phyloP scores from a whole-genome alignment of 2,113 vertebrate species.

The Elachura formosa region DNA sequence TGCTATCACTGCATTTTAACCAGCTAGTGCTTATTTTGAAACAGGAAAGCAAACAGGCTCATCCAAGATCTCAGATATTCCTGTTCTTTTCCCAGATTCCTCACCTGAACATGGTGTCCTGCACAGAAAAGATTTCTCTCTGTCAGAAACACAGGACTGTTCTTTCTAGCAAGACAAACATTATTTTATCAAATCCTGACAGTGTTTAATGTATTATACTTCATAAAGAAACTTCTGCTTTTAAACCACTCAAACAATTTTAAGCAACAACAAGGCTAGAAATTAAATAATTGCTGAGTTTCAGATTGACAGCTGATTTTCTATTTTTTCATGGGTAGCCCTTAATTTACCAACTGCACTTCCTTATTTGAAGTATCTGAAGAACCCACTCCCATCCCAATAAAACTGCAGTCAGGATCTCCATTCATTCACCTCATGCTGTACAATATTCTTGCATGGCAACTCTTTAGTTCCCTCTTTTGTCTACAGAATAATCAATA shows the following conservation, averaged over 20 bases:
- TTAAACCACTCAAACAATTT: not conserved
- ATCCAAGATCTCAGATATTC: not conserved
- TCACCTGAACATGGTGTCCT: not conserved
- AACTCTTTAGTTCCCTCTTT: not conserved
- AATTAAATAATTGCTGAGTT: not conserved
- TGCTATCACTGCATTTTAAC: not conserved
- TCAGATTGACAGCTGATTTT: not conserved
- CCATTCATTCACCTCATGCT: not conserved
- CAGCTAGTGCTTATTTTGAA: not conserved
- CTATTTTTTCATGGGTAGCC: not conserved
- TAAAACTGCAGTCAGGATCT: not conserved
- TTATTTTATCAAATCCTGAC: rapidly evolving
- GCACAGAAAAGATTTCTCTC: not conserved
- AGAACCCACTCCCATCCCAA: not conserved
- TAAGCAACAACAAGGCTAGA: not conserved
- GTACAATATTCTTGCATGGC: not conserved
- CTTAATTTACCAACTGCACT: not conserved
- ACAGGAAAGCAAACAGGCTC: not conserved
- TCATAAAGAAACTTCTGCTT: not conserved
- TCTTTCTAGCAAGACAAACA: not conserved
- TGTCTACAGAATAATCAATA: not conserved
- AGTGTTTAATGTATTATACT: not conserved
- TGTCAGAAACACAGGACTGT: not conserved
- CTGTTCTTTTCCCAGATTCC: not conserved
- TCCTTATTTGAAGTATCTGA: not conserved